Evolutionary conservation across 2,888 invertebrate genomes (phyloP).

Genomic region (Trichacis sp.): DNA sequence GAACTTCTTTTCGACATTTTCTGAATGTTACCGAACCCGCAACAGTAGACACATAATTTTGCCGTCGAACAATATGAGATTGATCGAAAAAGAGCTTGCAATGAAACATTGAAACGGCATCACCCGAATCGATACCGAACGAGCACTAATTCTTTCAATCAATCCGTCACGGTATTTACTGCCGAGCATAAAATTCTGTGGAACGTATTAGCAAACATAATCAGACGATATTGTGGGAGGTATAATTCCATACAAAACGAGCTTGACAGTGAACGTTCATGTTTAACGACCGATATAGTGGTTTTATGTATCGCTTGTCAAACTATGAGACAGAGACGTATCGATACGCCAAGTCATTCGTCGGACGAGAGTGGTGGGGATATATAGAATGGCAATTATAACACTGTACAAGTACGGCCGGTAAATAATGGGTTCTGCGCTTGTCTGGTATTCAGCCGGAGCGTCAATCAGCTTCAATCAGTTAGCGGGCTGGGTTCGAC

Average conservation of each 20-base stretch:
- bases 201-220: conserved; percentile 10
- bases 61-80: too few relatives aligned
- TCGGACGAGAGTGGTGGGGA: conserved; percentile 44
- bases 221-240: conserved; percentile 27
- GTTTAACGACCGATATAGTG: conserved; percentile 25
- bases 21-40: too few relatives aligned
- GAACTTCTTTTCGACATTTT: background rate
- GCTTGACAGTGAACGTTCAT: conserved; percentile 21
- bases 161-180: too few relatives aligned
- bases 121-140: too few relatives aligned
- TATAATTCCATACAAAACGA: conserved; percentile 37
- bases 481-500: conserved; percentile 57
- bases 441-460: conserved; percentile 62
- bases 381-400: conserved; percentile 62
- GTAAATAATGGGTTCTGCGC: conserved; percentile 64
- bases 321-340: conserved; percentile 39
- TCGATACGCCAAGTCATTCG: conserved; percentile 55
- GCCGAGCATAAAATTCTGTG: background rate
- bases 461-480: conserved; percentile 67
- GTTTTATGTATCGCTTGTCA: conserved; percentile 42
- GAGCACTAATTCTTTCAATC: background rate
- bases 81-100: too few relatives aligned
- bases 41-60: too few relatives aligned
- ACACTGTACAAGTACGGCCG: conserved; percentile 56
- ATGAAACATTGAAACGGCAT: too few relatives aligned